Evolutionary conservation across 2,888 invertebrate genomes (phyloP).

Genomic region (Tipula vernalis): DNA sequence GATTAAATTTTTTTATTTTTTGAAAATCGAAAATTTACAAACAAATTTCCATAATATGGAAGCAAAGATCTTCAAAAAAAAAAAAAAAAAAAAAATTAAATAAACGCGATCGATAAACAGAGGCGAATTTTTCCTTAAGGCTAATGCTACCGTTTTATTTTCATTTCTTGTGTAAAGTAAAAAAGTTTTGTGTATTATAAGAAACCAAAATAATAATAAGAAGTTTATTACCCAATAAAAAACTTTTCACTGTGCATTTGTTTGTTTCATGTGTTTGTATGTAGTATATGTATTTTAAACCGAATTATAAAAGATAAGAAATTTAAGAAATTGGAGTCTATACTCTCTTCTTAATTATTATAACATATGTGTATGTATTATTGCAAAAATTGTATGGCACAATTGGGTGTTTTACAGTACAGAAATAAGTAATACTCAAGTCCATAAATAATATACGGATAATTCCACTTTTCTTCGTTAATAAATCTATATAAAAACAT

Average conservation of each 20-base stretch:
- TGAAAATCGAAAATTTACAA: neutral
- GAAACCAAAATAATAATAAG: neutral
- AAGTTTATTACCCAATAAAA: neutral
- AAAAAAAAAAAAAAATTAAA: neutral
- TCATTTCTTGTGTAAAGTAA: neutral
- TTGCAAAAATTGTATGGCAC: neutral
- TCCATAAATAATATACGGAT: neutral
- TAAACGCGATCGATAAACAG: conserved; percentile 8
- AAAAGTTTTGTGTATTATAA: neutral
- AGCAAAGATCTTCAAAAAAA: neutral
- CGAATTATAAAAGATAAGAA: neutral
- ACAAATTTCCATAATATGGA: neutral
- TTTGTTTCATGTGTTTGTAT: neutral
- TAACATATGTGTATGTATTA: neutral
- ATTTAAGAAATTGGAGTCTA: neutral
- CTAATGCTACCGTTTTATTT: conserved; percentile 8
- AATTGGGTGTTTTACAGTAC: neutral
- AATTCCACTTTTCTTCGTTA: neutral
- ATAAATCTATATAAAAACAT: neutral
- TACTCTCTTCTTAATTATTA: too few relatives aligned
- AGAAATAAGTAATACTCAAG: neutral
- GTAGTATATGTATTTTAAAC: neutral
- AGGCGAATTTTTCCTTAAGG: conserved; percentile 7
- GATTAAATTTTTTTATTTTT: neutral
- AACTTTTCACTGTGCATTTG: neutral